Conservation (phyloP, 2,888 invertebrate species). For the Cremastinae sp. region DNA sequence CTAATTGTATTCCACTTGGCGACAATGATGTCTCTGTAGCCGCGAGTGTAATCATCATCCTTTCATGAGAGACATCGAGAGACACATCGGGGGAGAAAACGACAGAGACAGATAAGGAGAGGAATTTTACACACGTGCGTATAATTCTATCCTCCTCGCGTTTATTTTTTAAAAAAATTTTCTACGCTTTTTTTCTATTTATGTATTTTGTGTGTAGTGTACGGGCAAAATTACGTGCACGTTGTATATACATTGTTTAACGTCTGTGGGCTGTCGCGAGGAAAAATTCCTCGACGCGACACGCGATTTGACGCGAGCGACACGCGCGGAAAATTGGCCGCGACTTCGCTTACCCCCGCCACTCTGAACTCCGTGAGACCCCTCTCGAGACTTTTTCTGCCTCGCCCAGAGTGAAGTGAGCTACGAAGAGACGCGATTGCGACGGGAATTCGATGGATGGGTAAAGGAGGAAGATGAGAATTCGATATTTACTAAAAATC, state of each 20-base stretch:
- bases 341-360: constrained; percentile 27
- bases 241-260: constrained; percentile 17
- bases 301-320: constrained; percentile 62
- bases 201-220: constrained; percentile 3
- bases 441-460: not conserved
- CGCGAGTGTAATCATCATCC: constrained; percentile 59
- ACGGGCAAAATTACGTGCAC: not conserved
- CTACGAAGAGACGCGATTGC: constrained; percentile 5
- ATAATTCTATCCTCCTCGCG: not conserved
- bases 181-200: constrained; percentile 5
- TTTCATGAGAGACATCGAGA: constrained; percentile 32
- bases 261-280: constrained; percentile 36
- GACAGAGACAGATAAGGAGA: not conserved
- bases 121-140: not conserved
- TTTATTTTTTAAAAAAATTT: constrained; percentile 16
- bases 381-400: not conserved
- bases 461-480: not conserved
- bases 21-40: constrained; percentile 77
- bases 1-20: constrained; percentile 79
- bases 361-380: not conserved
- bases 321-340: constrained; percentile 67
- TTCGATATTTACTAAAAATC: too few relatives aligned
- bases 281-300: constrained; percentile 58
- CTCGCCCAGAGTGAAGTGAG: not conserved
- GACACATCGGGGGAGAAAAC: too few relatives aligned